Conservation (phyloP, 2,797 vertebrate species). For the Myiotriccus ornatus region DNA sequence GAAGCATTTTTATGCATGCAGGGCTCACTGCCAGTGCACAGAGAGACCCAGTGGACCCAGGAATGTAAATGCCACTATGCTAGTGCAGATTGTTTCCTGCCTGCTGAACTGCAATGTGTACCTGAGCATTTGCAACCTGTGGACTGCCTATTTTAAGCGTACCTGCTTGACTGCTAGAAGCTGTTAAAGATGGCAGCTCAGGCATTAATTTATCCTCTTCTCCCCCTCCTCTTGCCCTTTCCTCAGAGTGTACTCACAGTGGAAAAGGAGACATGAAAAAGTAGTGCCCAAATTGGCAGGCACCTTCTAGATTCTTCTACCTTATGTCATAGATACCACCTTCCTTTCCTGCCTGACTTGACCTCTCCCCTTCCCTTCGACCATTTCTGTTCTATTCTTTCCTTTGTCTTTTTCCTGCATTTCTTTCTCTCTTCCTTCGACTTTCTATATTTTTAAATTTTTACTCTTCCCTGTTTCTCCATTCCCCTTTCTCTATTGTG, state of each 20-base stretch:
- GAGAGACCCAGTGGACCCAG: not conserved
- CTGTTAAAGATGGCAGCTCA: conserved; percentile 7
- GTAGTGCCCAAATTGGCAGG: not conserved
- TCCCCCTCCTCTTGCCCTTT: not conserved
- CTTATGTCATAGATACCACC: not conserved
- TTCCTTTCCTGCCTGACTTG: not conserved
- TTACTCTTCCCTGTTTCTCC: not conserved
- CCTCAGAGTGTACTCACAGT: not conserved
- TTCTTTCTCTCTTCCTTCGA: not conserved
- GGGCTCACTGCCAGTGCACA: not conserved
- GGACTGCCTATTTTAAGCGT: not conserved
- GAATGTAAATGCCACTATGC: conserved; percentile 15
- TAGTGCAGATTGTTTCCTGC: not conserved
- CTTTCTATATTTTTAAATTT: not conserved
- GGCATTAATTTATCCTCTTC: not conserved
- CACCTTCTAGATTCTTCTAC: not conserved
- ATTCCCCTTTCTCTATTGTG: not conserved
- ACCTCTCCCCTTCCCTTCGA: not conserved
- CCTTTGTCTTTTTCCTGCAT: not conserved
- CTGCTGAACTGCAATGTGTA: not conserved
- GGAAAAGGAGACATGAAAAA: not conserved
- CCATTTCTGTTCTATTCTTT: not conserved
- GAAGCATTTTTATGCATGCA: not conserved
- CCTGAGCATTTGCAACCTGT: not conserved
- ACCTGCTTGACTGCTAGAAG: not conserved